phyloP scores from a whole-genome alignment of 2,888 invertebrate genomes.

The Hirtodrosophila alboralis region DNA sequence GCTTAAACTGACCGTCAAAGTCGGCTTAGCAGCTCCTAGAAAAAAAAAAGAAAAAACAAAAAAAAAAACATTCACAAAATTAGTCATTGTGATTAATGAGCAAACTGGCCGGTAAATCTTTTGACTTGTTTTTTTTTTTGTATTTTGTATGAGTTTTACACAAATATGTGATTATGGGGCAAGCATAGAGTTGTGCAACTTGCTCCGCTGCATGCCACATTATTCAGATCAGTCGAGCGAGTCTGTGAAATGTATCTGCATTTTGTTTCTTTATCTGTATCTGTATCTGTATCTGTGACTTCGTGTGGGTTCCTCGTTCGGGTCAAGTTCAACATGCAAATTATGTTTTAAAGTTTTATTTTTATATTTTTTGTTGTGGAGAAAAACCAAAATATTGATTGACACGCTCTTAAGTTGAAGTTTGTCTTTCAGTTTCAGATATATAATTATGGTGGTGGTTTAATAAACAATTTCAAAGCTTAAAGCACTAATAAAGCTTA shows the following conservation, averaged over 20 bases:
- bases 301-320: conserved; percentile 14
- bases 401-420: conserved; percentile 5
- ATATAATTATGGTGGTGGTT: too few relatives aligned
- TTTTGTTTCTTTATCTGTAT: conserved; percentile 4
- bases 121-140: too few relatives aligned
- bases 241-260: conserved; percentile 6
- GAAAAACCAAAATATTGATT: conserved; percentile 31
- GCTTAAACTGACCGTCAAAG: conserved; percentile 47
- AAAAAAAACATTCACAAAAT: conserved; percentile 44
- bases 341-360: too few relatives aligned
- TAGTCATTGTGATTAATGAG: conserved; percentile 75
- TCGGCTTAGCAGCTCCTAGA: conserved; percentile 32
- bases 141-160: background rate
- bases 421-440: background rate
- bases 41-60: too few relatives aligned
- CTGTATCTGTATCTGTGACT: background rate
- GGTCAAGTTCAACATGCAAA: conserved; percentile 53
- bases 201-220: conserved; percentile 35
- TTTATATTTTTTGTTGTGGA: too few relatives aligned
- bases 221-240: conserved; percentile 47
- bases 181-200: conserved; percentile 46
- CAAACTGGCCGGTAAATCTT: conserved; percentile 22
- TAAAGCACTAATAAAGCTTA: too few relatives aligned
- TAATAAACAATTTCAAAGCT: background rate
- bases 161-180: conserved; percentile 11